Percentiles rank a stretch among this genome's conserved stretches.
phyloP scores from a whole-genome alignment of 1,140 invertebrate genomes.

The Drosophila bipectinata region DNA sequence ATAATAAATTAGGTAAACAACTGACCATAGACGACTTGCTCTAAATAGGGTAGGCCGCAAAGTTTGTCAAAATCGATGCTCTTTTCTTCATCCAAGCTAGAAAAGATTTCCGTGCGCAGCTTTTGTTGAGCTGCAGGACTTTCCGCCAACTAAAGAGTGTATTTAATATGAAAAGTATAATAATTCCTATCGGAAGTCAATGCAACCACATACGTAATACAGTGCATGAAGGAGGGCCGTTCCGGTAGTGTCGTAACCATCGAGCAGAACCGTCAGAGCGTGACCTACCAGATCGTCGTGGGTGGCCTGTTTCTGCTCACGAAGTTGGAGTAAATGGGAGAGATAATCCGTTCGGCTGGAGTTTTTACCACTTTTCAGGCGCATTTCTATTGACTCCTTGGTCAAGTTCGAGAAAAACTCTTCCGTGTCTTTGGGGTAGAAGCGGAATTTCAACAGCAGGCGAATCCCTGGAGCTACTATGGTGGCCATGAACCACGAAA shows the following conservation, averaged over 20 bases:
- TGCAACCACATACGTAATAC: slow-evolving; percentile 60
- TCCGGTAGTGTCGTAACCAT: slow-evolving; percentile 86
- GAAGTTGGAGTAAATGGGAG: slow-evolving; percentile 77
- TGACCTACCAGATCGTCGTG: slow-evolving; percentile 86
- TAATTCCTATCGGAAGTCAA: background rate
- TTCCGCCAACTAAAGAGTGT: slow-evolving; percentile 54
- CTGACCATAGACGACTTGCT: slow-evolving; percentile 73
- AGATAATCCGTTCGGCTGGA: slow-evolving; percentile 76
- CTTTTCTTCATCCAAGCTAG: slow-evolving; percentile 8
- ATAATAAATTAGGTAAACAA: background rate
- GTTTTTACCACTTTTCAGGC: slow-evolving; percentile 82
- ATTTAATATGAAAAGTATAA: background rate
- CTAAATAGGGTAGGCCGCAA: slow-evolving; percentile 61
- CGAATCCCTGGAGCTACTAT: slow-evolving; percentile 54
- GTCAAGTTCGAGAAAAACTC: slow-evolving; percentile 78
- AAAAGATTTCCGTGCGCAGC: slow-evolving; percentile 72
- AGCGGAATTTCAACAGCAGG: slow-evolving; percentile 44
- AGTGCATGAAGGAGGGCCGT: slow-evolving; percentile 65
- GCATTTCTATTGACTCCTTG: slow-evolving; percentile 65
- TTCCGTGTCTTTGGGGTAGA: slow-evolving; percentile 65
- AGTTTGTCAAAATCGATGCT: slow-evolving; percentile 55
- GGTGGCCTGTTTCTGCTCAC: slow-evolving; percentile 82
- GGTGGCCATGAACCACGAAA: slow-evolving; percentile 60
- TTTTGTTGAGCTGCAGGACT: slow-evolving; percentile 56
- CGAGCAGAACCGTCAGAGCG: slow-evolving; percentile 85